Conservation (phyloP, 2,888 invertebrate species). For the Ectemnius cavifrons region DNA sequence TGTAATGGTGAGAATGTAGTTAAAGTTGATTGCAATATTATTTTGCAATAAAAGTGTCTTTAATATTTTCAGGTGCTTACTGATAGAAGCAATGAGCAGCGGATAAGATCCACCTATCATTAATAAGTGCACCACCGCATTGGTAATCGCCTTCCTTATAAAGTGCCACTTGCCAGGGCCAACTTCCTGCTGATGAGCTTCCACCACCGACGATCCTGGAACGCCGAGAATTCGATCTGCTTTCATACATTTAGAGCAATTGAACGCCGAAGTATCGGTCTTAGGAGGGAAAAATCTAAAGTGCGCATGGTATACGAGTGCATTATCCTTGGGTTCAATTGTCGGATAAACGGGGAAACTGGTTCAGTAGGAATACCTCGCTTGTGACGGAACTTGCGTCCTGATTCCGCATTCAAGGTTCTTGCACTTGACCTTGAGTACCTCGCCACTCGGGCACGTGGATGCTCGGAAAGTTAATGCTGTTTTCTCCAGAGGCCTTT, state of each 20-base stretch:
- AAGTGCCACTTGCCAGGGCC: slow-evolving; percentile 93
- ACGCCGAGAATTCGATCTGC: slow-evolving; percentile 70
- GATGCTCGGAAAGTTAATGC: slow-evolving; percentile 84
- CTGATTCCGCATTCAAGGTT: slow-evolving; percentile 86
- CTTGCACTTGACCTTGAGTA: slow-evolving; percentile 84
- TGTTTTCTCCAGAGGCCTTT: slow-evolving; percentile 80
- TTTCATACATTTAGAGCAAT: slow-evolving; percentile 29
- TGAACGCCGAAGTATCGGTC: background rate
- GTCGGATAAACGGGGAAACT: slow-evolving; percentile 45
- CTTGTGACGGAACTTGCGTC: slow-evolving; percentile 82
- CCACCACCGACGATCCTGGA: slow-evolving; percentile 89
- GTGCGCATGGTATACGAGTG: background rate
- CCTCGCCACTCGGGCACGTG: slow-evolving; percentile 82
- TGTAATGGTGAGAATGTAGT: slow-evolving; percentile 67
- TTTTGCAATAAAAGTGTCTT: background rate
- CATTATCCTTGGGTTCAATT: slow-evolving; percentile 36
- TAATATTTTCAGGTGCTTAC: slow-evolving; percentile 79
- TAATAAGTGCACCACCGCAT: slow-evolving; percentile 88
- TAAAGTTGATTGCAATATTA: background rate
- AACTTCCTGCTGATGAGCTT: slow-evolving; percentile 87
- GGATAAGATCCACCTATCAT: slow-evolving; percentile 86
- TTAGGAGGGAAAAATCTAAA: too few relatives aligned
- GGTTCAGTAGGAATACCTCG: slow-evolving; percentile 80
- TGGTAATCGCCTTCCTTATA: slow-evolving; percentile 92
- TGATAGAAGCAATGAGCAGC: slow-evolving; percentile 91